Percentiles rank a stretch among this genome's conserved stretches.
Conservation (phyloP, 2,113 vertebrate genomes). For the Canis aureus region DNA sequence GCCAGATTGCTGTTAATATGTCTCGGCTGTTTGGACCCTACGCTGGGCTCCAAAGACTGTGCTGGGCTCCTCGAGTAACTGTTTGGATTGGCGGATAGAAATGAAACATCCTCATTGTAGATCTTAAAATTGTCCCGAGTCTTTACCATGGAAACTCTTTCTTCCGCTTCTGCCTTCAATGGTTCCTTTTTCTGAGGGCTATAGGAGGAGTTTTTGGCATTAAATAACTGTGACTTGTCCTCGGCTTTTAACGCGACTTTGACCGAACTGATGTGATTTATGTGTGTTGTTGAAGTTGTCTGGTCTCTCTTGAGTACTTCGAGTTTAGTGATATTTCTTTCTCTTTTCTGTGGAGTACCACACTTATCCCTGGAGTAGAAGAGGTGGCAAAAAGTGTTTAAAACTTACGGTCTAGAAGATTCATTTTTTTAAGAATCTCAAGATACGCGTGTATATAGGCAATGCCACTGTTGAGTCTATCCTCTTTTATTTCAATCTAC, state of each 20-base stretch:
- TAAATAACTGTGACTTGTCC: conserved; percentile 88
- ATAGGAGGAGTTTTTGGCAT: conserved; percentile 85
- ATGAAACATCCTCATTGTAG: conserved; percentile 93
- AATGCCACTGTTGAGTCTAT: not conserved
- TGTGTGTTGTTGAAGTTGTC: conserved; percentile 96
- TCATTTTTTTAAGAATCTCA: not conserved
- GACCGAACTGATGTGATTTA: conserved; percentile 87
- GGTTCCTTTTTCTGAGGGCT: conserved; percentile 87
- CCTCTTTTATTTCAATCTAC: not conserved
- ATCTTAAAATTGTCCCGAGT: conserved; percentile 94
- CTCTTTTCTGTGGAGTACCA: conserved; percentile 87
- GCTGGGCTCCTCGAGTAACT: conserved; percentile 81
- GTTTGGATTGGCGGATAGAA: conserved; percentile 82
- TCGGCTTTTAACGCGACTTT: conserved; percentile 86
- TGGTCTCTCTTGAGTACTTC: conserved; percentile 95
- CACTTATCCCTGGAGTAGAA: conserved; percentile 87
- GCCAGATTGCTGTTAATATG: conserved; percentile 86
- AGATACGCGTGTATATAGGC: not conserved
- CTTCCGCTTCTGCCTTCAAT: conserved; percentile 81
- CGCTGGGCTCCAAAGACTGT: conserved; percentile 75
- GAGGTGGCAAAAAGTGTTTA: conserved; percentile 41
- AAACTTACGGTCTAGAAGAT: not conserved
- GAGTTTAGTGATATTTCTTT: conserved; percentile 90
- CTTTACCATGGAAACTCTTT: conserved; percentile 85
- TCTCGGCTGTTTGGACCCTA: conserved; percentile 85